Evolutionary conservation across 2,888 invertebrate genomes (phyloP).

Genomic region (Tanypteryx hageni): DNA sequence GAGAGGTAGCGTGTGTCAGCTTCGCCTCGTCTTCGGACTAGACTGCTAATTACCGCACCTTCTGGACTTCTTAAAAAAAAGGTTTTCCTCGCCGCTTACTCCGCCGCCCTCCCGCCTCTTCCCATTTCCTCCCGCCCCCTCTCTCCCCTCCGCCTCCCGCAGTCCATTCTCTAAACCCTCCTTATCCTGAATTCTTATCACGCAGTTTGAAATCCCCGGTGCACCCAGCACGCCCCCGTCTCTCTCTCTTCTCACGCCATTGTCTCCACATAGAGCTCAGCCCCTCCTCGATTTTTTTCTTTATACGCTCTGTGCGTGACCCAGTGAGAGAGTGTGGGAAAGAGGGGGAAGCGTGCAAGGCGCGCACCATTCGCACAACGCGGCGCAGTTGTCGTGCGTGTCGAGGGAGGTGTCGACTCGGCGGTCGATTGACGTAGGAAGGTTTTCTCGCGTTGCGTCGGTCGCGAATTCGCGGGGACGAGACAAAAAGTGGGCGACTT

Average conservation of each 20-base stretch:
- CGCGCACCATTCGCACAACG: not conserved
- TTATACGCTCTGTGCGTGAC: not conserved
- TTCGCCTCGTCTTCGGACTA: constrained; percentile 34
- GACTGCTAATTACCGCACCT: constrained; percentile 49
- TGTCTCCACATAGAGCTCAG: not conserved
- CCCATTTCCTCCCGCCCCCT: not conserved
- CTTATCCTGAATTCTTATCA: too few species aligned
- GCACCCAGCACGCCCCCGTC: not conserved
- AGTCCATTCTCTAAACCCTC: not conserved
- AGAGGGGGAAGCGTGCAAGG: not conserved
- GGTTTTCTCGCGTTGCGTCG: not conserved
- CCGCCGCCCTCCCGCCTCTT: not conserved
- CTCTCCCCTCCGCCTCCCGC: not conserved
- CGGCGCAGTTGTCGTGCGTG: not conserved
- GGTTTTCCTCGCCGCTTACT: not conserved
- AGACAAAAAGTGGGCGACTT: too few species aligned
- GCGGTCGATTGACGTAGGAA: not conserved
- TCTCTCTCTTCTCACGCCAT: not conserved
- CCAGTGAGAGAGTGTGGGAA: not conserved
- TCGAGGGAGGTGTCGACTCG: not conserved
- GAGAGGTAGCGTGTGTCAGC: constrained; percentile 23
- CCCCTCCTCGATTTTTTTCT: not conserved
- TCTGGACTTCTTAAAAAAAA: not conserved
- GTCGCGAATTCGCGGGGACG: too few species aligned
- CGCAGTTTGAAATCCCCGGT: not conserved